These are phyloP conservation scores for Petroica traversi DNA, from an alignment of 2,113 vertebrate genomes.

Conservation along the genomic window DNA sequence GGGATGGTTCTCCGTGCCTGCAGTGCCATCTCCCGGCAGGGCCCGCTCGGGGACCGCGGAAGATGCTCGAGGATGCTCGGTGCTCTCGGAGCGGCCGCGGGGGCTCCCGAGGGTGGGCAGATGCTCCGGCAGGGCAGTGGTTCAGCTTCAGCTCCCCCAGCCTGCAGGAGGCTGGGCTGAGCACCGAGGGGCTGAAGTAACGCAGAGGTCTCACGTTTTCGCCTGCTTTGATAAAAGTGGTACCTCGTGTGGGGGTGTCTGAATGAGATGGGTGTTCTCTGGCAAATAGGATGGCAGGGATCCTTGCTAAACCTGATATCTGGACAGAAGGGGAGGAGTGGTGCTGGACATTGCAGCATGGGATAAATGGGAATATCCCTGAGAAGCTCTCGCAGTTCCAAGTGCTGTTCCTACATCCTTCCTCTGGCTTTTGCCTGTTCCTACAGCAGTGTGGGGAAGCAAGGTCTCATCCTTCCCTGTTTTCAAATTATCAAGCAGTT, in stretches of 20 bases:
- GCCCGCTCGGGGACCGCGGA: neutral
- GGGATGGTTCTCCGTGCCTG: conserved; percentile 40
- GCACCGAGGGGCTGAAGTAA: neutral
- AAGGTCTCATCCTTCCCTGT: neutral
- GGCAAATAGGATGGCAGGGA: neutral
- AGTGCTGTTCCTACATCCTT: neutral
- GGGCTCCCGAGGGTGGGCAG: neutral
- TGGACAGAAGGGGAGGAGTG: neutral
- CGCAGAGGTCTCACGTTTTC: neutral
- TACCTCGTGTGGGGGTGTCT: rapidly evolving
- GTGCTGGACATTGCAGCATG: neutral
- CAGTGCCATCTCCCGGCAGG: conserved; percentile 69
- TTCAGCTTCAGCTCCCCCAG: neutral
- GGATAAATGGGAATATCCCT: neutral
- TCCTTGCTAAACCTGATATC: neutral
- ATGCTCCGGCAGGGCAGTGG: rapidly evolving
- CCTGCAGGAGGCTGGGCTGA: neutral
- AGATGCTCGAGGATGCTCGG: neutral
- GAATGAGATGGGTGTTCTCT: neutral
- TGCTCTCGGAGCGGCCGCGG: neutral
- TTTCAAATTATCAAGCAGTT: neutral
- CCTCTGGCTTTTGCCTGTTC: neutral
- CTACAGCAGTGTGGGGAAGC: neutral
- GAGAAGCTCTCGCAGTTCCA: rapidly evolving
- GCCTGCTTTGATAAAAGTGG: neutral